Evolutionary conservation across 2,113 vertebrate species (phyloP).

Genomic region (Neolamprologus caudopunctatus): DNA sequence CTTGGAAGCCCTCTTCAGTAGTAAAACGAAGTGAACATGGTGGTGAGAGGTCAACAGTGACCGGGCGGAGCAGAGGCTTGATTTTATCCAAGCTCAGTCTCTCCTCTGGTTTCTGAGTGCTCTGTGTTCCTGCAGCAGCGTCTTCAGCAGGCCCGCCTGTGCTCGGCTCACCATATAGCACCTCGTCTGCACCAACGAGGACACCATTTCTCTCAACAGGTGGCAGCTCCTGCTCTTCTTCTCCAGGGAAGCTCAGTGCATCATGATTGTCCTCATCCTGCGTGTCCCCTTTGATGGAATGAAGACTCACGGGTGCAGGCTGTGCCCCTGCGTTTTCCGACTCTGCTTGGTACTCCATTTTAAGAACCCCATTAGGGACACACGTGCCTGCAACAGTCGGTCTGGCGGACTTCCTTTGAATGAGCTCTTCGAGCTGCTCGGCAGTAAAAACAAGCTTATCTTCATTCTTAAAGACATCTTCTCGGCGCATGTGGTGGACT

Average conservation of each 20-base stretch:
- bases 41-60: slow-evolving; percentile 68
- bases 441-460: slow-evolving; percentile 74
- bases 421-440: slow-evolving; percentile 71
- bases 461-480: slow-evolving; percentile 65
- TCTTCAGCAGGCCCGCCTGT: slow-evolving; percentile 45
- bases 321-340: slow-evolving; percentile 35
- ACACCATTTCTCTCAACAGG: slow-evolving; percentile 50
- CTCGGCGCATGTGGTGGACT: slow-evolving; percentile 76
- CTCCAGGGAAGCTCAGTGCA: slow-evolving; percentile 27
- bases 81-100: slow-evolving; percentile 44
- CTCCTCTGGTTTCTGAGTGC: slow-evolving; percentile 30
- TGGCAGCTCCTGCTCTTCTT: slow-evolving; percentile 25
- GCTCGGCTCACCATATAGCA: slow-evolving; percentile 61
- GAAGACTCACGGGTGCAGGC: slow-evolving; percentile 46
- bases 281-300: slow-evolving; percentile 39
- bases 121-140: neutral
- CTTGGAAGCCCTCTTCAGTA: slow-evolving; percentile 46
- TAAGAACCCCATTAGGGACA: slow-evolving; percentile 53
- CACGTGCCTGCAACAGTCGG: slow-evolving; percentile 18
- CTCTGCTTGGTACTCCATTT: slow-evolving; percentile 63
- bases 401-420: slow-evolving; percentile 67
- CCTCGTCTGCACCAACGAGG: slow-evolving; percentile 58
- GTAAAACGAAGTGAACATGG: slow-evolving; percentile 61
- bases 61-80: slow-evolving; percentile 52
- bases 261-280: slow-evolving; percentile 18